Evolutionary conservation across 2,113 vertebrate genomes (phyloP).

Genomic region (Echinops telfairi): DNA sequence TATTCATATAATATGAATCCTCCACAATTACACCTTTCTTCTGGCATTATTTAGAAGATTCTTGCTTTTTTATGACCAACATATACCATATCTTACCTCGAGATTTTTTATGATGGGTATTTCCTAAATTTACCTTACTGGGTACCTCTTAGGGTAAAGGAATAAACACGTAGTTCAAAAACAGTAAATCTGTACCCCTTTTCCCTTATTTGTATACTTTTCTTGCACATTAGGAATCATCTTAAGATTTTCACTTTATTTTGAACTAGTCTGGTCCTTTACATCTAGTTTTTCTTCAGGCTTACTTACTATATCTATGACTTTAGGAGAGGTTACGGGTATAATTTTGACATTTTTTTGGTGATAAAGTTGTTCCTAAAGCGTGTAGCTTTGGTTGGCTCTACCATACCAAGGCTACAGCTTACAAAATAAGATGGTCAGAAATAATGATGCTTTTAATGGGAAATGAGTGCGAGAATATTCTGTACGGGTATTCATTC

Average conservation of each 20-base stretch:
- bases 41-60: not conserved
- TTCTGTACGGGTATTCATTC: not conserved
- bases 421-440: conserved; percentile 2
- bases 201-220: not conserved
- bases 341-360: not conserved
- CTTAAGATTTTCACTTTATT: not conserved
- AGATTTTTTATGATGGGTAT: not conserved
- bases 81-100: not conserved
- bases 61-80: not conserved
- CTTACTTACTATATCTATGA: not conserved
- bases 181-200: not conserved
- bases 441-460: not conserved
- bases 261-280: no score
- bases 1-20: not conserved
- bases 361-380: not conserved
- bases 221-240: not conserved
- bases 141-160: not conserved
- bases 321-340: not conserved
- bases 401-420: not conserved
- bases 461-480: not conserved
- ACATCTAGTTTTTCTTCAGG: not conserved
- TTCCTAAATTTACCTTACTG: not conserved
- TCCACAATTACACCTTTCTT: not conserved
- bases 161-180: not conserved
- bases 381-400: not conserved